Evolutionary conservation across 1,140 invertebrate species (phyloP), one percentile per base, ranked within the genome.

Genomic region (Micrasema longulum): DNA sequence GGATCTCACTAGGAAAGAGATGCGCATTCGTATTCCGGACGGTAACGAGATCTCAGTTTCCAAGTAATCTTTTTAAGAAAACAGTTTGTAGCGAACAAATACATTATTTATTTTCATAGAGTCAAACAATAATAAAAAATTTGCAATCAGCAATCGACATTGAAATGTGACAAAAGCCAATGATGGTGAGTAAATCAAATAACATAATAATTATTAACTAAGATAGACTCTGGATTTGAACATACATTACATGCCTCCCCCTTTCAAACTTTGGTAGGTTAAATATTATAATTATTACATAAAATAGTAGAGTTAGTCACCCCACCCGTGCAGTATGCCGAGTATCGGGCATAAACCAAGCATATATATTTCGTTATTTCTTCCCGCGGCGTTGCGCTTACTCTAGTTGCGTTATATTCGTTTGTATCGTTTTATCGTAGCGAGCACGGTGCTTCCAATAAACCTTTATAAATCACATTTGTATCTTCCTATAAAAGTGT

Each of bases 231-330:
- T 22, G 45, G 22, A 48, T 35, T 45, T 16, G 22, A 12, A 22
- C 20, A n/a, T n/a, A 41, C 57, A 43, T 43, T 41, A 23, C 36
- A 43, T 38, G 31, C 65, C 16, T 66, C 64, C 26, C 35, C 20
- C 64, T 50, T 38, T 20, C 38, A 64, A 63, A 63, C 68, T 70
- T 70, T 70, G 68, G 68, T 70, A 70, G 57, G 68, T 70, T 64
- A 63, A 70, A 60, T 70, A 64, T 60, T 43, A 68, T 10, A 53
- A 26, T 18, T 16, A 18, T 57, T 35, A 36, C 26, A 57, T 60
- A 38, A 5, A 60, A 43, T 47, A 64, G 43, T 26, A 64, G 45
- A 41, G 60, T 64, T 31, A 35, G 7, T 53, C 11, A 53, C 22
- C 26, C 3, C 7, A 53, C 23, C 52, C 23, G 52, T 55, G 35